A percentile compares a stretch with the other conserved stretches of the same genome.
These are phyloP conservation scores for Ephydatia muelleri DNA, from an alignment of 37 sponge, comb jelly and placozoan genomes.

Conservation along the genomic window DNA sequence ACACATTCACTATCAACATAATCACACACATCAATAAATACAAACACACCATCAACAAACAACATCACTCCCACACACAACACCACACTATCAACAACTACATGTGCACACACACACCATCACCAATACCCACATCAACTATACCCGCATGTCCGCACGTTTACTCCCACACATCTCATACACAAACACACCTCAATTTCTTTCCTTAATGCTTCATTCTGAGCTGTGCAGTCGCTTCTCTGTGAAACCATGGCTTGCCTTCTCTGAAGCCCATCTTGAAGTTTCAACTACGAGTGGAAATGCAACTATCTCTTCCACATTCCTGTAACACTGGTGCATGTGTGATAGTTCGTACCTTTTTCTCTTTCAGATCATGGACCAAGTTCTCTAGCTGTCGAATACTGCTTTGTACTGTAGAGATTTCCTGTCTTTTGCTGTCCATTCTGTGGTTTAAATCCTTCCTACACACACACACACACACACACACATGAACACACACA, in stretches of 20 bases:
- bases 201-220: constrained; percentile 40
- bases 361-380: constrained; percentile 53
- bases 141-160: neutral
- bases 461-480: constrained; percentile 17
- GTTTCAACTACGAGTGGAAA: constrained; percentile 30
- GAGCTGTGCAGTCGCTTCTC: constrained; percentile 45
- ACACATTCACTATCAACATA: no score
- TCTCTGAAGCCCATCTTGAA: constrained; percentile 56
- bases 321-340: neutral
- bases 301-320: neutral
- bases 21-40: no score
- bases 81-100: neutral
- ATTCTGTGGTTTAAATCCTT: constrained; percentile 63
- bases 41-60: no score
- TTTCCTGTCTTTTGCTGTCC: constrained; percentile 65
- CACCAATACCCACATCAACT: neutral
- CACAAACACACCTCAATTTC: constrained; percentile 58
- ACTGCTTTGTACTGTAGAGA: constrained; percentile 19
- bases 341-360: constrained; percentile 36
- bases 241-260: constrained; percentile 43
- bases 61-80: neutral
- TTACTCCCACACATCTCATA: neutral
- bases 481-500: no score
- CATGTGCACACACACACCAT: neutral
- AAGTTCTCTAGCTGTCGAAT: constrained; percentile 46